Evolutionary conservation across 2,888 invertebrate genomes (phyloP).

Genomic region (Chaitophorus viminalis): DNA sequence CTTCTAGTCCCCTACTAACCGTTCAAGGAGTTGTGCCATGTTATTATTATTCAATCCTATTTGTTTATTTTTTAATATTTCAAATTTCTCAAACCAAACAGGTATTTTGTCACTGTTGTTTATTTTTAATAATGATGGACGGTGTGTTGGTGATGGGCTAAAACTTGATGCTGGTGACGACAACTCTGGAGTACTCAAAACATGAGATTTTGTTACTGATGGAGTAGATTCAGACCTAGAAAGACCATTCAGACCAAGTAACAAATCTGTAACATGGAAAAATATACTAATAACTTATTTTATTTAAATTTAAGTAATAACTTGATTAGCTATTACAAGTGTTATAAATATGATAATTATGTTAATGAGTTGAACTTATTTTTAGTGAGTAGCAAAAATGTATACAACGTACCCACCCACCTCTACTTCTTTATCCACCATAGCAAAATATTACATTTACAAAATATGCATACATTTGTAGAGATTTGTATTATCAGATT

Average conservation of each 20-base stretch:
- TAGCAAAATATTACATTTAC: too few species aligned
- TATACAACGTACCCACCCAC: too few species aligned
- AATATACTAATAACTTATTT: background rate
- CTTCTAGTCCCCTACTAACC: conserved; percentile 14
- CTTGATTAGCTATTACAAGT: too few species aligned
- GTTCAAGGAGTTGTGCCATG: background rate
- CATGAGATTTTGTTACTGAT: background rate
- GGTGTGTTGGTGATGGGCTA: background rate
- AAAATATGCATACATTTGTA: too few species aligned
- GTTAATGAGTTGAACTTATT: too few species aligned
- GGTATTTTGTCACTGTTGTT: background rate
- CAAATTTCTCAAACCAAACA: background rate
- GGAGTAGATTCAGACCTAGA: background rate
- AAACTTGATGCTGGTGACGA: background rate
- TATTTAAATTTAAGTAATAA: background rate
- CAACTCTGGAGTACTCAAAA: background rate
- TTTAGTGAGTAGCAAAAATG: too few species aligned
- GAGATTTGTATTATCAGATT: too few species aligned
- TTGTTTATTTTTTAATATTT: too few species aligned
- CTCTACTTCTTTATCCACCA: too few species aligned
- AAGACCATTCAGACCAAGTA: background rate
- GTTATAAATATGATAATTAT: background rate
- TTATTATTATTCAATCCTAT: too few species aligned
- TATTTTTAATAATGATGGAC: background rate
- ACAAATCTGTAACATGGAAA: conserved; percentile 10